phyloP scores from a whole-genome alignment of 1,140 invertebrate species.

The Mercenaria mercenaria region DNA sequence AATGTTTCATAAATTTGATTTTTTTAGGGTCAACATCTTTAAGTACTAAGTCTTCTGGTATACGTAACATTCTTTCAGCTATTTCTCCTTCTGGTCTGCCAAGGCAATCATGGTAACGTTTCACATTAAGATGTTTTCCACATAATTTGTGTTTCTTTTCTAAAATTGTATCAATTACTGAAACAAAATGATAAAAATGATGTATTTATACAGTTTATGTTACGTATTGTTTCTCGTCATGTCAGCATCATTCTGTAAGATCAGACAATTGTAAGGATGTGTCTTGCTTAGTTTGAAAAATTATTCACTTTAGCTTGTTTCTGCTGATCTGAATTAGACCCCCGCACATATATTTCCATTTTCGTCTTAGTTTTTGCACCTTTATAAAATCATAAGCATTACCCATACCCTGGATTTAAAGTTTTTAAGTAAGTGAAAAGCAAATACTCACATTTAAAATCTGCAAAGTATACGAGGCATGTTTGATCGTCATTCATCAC shows the following conservation, averaged over 20 bases:
- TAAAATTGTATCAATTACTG: constrained; percentile 61
- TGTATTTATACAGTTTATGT: too few relatives aligned
- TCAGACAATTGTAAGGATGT: neutral
- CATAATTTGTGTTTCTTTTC: constrained; percentile 54
- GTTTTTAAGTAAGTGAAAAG: too few relatives aligned
- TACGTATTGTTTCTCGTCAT: neutral
- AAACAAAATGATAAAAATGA: constrained; percentile 38
- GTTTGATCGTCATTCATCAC: constrained; percentile 41
- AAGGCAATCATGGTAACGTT: constrained; percentile 64
- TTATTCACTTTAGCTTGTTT: neutral
- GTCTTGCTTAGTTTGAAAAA: neutral
- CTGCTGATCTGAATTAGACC: too few relatives aligned
- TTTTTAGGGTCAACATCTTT: constrained; percentile 12
- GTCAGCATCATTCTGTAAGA: neutral
- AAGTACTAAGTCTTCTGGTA: neutral
- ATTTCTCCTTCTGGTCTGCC: constrained; percentile 60
- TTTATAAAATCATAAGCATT: too few relatives aligned
- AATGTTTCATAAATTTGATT: constrained; percentile 44
- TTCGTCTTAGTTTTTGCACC: too few relatives aligned
- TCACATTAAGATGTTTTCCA: constrained; percentile 23
- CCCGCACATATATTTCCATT: too few relatives aligned
- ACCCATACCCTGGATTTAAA: too few relatives aligned
- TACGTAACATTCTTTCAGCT: neutral
- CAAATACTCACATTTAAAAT: constrained; percentile 37
- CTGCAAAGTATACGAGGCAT: constrained; percentile 50